phyloP scores from a whole-genome alignment of 2,888 invertebrate genomes.

The Lordiphosa andalusiaca region DNA sequence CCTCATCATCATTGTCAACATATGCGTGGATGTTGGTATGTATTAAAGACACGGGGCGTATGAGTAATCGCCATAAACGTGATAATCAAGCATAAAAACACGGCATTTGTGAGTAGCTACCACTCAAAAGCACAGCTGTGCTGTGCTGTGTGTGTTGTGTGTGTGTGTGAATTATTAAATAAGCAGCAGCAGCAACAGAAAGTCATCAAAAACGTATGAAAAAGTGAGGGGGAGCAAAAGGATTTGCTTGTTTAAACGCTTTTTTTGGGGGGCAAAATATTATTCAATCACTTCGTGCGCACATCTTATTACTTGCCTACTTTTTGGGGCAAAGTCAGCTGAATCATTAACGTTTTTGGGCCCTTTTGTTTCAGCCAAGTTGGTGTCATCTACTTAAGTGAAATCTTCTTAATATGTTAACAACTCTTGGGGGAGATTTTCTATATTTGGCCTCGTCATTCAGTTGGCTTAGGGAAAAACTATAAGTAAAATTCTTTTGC shows the following conservation, averaged over 20 bases:
- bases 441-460: conserved; percentile 21
- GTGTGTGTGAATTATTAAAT: conserved; percentile 59
- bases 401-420: conserved; percentile 74
- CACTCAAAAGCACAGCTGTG: conserved; percentile 1
- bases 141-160: conserved; percentile 5
- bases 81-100: conserved; percentile 52
- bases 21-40: not conserved
- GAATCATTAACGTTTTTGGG: conserved; percentile 54
- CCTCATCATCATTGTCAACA: conserved; percentile 61
- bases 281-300: conserved; percentile 54
- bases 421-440: conserved; percentile 62
- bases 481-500: not conserved
- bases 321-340: conserved; percentile 38
- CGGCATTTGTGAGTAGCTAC: conserved; percentile 3
- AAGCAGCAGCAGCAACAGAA: conserved; percentile 38
- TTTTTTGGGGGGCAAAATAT: conserved; percentile 4
- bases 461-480: not conserved
- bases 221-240: conserved; percentile 12
- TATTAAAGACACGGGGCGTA: conserved; percentile 43
- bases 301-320: conserved; percentile 54
- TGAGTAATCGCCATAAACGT: conserved; percentile 62
- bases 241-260: conserved; percentile 3
- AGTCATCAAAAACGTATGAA: conserved; percentile 34
- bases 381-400: conserved; percentile 54
- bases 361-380: conserved; percentile 36